These are phyloP conservation scores for Archocentrus centrarchus DNA, from an alignment of 2,113 vertebrate species.

Conservation along the genomic window DNA sequence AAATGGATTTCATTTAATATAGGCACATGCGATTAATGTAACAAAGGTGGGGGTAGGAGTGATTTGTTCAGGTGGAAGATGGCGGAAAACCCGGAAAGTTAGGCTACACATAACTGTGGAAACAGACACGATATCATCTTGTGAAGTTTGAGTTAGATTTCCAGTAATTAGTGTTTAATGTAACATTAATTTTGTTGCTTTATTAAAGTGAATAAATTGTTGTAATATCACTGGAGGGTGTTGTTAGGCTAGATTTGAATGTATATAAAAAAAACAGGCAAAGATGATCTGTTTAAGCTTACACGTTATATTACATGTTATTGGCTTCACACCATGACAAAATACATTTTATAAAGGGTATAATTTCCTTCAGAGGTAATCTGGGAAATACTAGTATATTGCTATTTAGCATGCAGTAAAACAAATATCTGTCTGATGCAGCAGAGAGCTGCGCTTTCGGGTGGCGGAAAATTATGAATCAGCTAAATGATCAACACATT, in stretches of 20 bases:
- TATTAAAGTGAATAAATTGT: not conserved
- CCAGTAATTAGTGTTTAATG: not conserved
- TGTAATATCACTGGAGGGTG: not conserved
- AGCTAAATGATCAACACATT: slow-evolving; percentile 65
- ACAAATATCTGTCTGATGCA: slow-evolving; percentile 41
- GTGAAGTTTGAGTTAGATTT: not conserved
- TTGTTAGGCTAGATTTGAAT: not conserved
- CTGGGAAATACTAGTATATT: slow-evolving; percentile 15
- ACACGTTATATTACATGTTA: not conserved
- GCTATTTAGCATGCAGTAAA: slow-evolving; percentile 43
- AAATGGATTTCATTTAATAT: slow-evolving; percentile 71
- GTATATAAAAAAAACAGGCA: not conserved
- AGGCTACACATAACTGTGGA: not conserved
- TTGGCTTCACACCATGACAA: not conserved
- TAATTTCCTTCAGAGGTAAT: slow-evolving; percentile 6
- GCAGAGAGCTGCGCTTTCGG: slow-evolving; percentile 33
- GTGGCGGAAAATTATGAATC: slow-evolving; percentile 60
- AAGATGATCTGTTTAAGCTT: not conserved
- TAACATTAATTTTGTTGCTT: not conserved
- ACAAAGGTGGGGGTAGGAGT: not conserved
- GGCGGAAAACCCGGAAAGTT: not conserved
- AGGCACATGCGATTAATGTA: slow-evolving; percentile 65
- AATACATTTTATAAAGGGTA: slow-evolving; percentile 13
- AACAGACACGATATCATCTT: not conserved
- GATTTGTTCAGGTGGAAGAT: slow-evolving; percentile 18